phyloP scores from a whole-genome alignment of 2,797 vertebrate genomes.

The Falco cherrug region DNA sequence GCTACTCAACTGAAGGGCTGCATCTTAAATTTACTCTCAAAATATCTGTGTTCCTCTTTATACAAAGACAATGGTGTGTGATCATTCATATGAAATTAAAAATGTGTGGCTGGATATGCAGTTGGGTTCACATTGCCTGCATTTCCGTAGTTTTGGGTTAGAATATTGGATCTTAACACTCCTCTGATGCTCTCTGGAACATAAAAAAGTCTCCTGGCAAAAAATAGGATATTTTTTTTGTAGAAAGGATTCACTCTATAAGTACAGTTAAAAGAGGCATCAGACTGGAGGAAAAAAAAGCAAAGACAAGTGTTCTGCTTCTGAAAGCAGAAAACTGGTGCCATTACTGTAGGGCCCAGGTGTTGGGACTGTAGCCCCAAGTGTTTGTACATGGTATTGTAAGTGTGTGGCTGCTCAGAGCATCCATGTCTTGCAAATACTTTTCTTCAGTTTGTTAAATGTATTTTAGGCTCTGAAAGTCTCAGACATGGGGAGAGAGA shows the following conservation, averaged over 20 bases:
- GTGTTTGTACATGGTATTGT: not conserved
- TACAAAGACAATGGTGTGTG: not conserved
- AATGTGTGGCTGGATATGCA: not conserved
- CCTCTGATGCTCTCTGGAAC: not conserved
- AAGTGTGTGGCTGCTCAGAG: not conserved
- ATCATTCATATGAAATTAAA: not conserved
- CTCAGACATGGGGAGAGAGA: not conserved
- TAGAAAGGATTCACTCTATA: not conserved
- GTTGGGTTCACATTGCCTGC: not conserved
- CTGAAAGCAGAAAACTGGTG: conserved; percentile 1
- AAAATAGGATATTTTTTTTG: not conserved
- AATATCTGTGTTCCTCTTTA: not conserved
- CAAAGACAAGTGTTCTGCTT: not conserved
- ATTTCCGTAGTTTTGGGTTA: conserved; percentile 1
- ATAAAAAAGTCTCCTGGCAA: not conserved
- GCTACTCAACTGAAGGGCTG: not conserved
- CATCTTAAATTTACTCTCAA: not conserved
- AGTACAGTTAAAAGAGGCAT: not conserved
- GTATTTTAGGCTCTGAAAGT: conserved; percentile 18
- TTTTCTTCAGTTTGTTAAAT: conserved; percentile 13
- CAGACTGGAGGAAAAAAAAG: not conserved
- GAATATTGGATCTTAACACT: not conserved
- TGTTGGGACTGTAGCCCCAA: not conserved
- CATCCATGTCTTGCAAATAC: not conserved
- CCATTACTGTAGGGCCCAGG: not conserved